Evolutionary conservation across 2,797 vertebrate genomes (phyloP).

Genomic region (Pyrocephalus nanus): DNA sequence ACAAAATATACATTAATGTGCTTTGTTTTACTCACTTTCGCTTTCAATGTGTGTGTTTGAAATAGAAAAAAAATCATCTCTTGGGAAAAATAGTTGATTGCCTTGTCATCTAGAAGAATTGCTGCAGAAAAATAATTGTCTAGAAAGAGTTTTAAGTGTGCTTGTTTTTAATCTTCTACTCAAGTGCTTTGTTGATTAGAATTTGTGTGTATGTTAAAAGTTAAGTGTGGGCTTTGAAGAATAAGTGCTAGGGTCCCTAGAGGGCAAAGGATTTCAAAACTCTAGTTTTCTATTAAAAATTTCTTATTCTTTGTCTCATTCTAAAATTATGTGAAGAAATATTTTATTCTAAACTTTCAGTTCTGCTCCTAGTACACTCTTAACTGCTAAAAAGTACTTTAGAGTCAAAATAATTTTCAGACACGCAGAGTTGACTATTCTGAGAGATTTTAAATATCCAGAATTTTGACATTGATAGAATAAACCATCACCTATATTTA

Average conservation of each 20-base stretch:
- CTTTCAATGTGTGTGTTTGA: background rate
- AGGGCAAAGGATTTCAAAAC: background rate
- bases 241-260: background rate
- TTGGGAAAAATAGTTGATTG: background rate
- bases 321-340: background rate
- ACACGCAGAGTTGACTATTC: background rate
- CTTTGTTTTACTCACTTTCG: background rate
- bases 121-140: background rate
- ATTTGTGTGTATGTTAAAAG: background rate
- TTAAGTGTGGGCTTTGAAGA: background rate
- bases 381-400: background rate
- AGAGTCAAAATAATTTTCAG: background rate
- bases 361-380: background rate
- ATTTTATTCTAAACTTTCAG: background rate
- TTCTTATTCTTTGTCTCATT: background rate
- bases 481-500: background rate
- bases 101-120: background rate
- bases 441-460: background rate
- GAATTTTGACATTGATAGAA: background rate
- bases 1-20: background rate
- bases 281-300: background rate
- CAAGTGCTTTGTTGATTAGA: background rate
- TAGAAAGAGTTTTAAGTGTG: background rate
- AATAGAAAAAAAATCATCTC: background rate
- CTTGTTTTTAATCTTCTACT: background rate